Base-by-base conservation (phyloP, 2,113 vertebrate species). In the Laticauda laticaudata region DNA sequence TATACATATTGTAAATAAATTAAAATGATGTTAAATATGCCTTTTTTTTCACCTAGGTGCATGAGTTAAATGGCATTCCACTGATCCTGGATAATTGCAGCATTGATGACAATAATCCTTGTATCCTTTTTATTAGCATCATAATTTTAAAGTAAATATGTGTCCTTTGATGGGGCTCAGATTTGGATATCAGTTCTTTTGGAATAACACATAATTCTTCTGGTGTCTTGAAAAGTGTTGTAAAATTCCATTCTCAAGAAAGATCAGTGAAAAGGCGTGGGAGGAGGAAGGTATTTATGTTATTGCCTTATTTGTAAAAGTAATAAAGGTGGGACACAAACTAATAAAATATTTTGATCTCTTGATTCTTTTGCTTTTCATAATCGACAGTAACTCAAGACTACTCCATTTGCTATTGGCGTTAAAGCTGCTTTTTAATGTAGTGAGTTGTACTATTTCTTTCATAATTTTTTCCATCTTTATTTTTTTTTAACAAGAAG, bases 51-150 rank as follows among this genome's bases (percentile, higher is more conserved):
- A 61, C 95, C 53, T 95, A 99, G 99, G 98, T 99, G 59, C 97
- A 98, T 90, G 97, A 98, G 24, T 97, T 99, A 92, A 98, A 99
- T 5, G 99, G 99, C 91, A 98, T 99, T 91, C 97, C 99, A 0
- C 97, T 99, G 95, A 98, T 99, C 95, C 96, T 99, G 97, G 99
- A 99, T 97, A 99, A 98, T 98, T 99, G 99, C 97, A 98, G 95
- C 96, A 97, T 99, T 1, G 99, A 99, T 95, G 98, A 99, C 98
- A 98, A 98, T 96, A 99, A 99, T 95, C 99, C 99, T 51, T 99
- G 99, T 99, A 99, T 99, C 99, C 99, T 99, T 98, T 95, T 48
- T 43, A 69, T 88, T 69, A 92, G 2, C 5, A 29, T 85, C n/a
- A 10, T 23, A 23, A 29, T 21, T 14, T 51, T 86, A 23, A 23